phyloP scores from a whole-genome alignment of 2,113 vertebrate species.

The Xenus cinereus region DNA sequence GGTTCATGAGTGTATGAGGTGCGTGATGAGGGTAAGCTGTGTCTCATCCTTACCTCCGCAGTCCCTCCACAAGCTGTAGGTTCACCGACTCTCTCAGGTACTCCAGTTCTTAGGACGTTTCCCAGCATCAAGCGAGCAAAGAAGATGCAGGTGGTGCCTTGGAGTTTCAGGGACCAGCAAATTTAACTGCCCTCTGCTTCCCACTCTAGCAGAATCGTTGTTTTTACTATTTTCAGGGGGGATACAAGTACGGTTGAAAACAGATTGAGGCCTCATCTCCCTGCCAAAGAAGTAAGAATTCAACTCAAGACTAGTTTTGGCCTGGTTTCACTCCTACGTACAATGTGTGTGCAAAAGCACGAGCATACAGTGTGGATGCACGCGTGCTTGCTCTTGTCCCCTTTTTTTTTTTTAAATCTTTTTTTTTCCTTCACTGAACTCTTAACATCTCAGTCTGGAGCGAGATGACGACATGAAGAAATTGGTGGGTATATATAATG shows the following conservation, averaged over 20 bases:
- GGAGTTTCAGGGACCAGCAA: background rate
- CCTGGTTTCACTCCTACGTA: background rate
- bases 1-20: accelerated
- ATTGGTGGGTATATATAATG: background rate
- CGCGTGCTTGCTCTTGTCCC: background rate
- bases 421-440: background rate
- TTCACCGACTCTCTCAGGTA: background rate
- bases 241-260: accelerated
- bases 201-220: background rate
- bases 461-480: background rate
- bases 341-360: accelerated
- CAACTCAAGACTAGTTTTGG: background rate
- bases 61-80: background rate
- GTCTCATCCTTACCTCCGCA: background rate
- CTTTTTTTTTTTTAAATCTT: background rate
- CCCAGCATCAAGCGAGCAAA: background rate
- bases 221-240: accelerated
- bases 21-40: too few relatives aligned
- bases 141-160: background rate
- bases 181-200: background rate
- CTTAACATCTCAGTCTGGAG: background rate
- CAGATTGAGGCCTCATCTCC: background rate
- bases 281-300: background rate
- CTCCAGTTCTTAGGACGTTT: accelerated
- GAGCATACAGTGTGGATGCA: too few relatives aligned